A percentile compares a stretch with the other conserved stretches of the same genome.
Evolutionary conservation across 2,888 invertebrate species (phyloP).

Genomic region (Polia nebulosa): DNA sequence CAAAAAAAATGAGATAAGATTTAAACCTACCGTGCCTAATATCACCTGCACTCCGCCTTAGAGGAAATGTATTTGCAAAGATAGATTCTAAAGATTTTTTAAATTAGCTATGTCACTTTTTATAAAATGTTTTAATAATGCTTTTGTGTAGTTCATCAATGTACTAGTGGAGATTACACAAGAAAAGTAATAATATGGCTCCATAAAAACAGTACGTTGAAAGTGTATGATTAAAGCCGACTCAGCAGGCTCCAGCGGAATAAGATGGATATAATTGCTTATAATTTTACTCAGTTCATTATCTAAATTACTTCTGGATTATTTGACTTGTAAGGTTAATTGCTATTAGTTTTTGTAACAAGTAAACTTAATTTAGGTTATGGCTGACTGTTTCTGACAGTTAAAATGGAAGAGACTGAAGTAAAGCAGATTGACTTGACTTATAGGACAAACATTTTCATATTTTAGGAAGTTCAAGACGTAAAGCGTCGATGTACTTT

Average conservation of each 20-base stretch:
- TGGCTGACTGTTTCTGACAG: not conserved
- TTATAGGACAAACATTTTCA: not conserved
- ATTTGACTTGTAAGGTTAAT: conserved; percentile 9
- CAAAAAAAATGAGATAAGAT: not conserved
- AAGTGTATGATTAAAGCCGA: too few species aligned
- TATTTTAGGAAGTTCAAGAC: not conserved
- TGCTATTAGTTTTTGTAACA: conserved; percentile 1
- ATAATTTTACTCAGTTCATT: not conserved
- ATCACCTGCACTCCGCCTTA: conserved; percentile 17
- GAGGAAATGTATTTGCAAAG: conserved; percentile 35
- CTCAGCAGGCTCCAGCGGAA: too few species aligned
- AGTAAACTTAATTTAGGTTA: not conserved
- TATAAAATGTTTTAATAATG: conserved; percentile 19
- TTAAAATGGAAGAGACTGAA: conserved; percentile 7
- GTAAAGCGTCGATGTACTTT: not conserved
- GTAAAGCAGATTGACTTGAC: not conserved
- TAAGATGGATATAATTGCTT: too few species aligned
- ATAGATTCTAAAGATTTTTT: conserved; percentile 8
- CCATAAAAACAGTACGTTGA: conserved; percentile 5
- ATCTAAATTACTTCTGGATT: conserved; percentile 6
- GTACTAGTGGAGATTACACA: not conserved
- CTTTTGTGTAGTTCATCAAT: not conserved
- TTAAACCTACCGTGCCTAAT: conserved; percentile 43
- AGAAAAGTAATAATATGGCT: not conserved
- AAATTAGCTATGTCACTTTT: conserved; percentile 8